Evolutionary conservation across 2,888 invertebrate genomes (phyloP), one percentile per base, ranked within the genome.

Genomic region (Sussaba pulchella): DNA sequence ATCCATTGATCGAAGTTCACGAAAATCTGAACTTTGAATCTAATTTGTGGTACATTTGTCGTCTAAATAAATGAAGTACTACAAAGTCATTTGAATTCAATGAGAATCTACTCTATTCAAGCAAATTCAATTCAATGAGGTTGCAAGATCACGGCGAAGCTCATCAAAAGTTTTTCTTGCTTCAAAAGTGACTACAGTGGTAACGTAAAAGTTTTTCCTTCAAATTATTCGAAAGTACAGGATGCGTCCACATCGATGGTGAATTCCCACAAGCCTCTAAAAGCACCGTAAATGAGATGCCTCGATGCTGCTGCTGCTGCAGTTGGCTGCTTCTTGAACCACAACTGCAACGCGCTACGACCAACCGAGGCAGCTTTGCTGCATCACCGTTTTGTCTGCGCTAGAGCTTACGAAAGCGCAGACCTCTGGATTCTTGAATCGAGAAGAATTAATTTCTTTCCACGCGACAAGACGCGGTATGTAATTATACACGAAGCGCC

Each of bases 361-460:
- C 17, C n/a, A 17, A 69, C 41, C 31, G 66, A 45, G 54, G 43
- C 47, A 78, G 39, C 24, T 17, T 10, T 19, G 9, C 39, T 19
- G 59, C 59, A 54, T 54, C 31, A 1, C 31, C 31, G 31, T 57
- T 57, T 26, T 31, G 8, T 1, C 3, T 52, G 12, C 31, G 17
- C 2, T 17, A 2, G 26, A n/a, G 17, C 31, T 43, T 12, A 10
- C 54, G 39, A 63, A 50, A 50, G 10, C n/a, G 12, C 45, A 14
- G 43, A 14, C 31, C 31, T 5, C 31, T 5, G 14, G 66, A 41
- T 24, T 63, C 71, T 12, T 54, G 36, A 71, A 57, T 71, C 61
- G 61, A 63, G 71, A 80, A 79, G 79, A 83, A 82, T 81, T 81
- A 83, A 84, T 84, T 82, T 82, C 74, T 79, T 84, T 84, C 77